Percentiles rank a stretch among this genome's conserved stretches.
These are phyloP conservation scores for Caenorhabditis angaria DNA, from an alignment of 2,888 invertebrate species.

Conservation along the genomic window DNA sequence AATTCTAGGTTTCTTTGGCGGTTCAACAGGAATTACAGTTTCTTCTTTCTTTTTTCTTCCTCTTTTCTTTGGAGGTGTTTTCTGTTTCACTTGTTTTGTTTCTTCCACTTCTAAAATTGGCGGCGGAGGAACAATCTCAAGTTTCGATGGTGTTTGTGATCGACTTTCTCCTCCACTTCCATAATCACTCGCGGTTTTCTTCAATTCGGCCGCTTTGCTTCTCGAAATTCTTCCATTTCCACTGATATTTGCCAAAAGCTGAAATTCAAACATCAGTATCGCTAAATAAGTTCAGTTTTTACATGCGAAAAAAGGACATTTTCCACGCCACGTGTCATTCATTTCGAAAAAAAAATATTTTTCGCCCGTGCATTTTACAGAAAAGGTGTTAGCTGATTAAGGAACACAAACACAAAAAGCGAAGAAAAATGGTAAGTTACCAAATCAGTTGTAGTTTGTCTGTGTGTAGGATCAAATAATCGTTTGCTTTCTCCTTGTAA, in stretches of 20 bases:
- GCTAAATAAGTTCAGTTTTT: no score
- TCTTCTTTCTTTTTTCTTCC: no score
- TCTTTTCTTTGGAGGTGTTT: no score
- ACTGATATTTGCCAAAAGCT: constrained; percentile 2
- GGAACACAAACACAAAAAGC: neutral
- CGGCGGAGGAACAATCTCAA: neutral
- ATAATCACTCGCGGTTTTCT: constrained; percentile 1
- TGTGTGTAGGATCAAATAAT: constrained; percentile 14
- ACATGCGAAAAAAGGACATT: no score
- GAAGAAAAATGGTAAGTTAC: constrained; percentile 3
- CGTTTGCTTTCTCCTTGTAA: constrained; percentile 10
- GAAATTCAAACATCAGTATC: neutral
- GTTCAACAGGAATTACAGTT: no score
- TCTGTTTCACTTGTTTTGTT: no score
- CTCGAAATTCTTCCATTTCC: constrained; percentile 5
- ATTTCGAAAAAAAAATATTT: no score
- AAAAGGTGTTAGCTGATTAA: no score
- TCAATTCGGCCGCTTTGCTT: constrained; percentile 10
- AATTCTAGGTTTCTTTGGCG: no score
- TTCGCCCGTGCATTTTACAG: no score
- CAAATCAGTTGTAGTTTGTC: constrained; percentile 12
- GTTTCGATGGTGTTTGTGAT: neutral
- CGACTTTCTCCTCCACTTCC: neutral
- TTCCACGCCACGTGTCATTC: no score
- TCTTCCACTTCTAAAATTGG: no score